Base-by-base conservation (phyloP, 1,140 invertebrate genomes). In the Ectropis grisescens region DNA sequence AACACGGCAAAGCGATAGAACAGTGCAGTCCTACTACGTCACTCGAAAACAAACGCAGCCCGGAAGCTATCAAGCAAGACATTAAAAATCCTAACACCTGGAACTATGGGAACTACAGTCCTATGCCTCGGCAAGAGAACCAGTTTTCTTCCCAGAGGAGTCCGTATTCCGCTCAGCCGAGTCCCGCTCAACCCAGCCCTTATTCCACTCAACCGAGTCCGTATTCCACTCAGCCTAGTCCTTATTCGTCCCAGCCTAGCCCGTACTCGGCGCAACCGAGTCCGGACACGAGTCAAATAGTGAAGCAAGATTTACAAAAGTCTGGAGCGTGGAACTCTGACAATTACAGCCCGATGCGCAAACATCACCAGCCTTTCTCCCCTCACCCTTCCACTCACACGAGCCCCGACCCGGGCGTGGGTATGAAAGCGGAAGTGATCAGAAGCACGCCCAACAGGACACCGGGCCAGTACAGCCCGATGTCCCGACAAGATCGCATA, bases 121-220 rank as follows among this genome's bases (percentile, higher is more conserved):
- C 82, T 1, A 78, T 82, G 71, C 57, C 76, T 2, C 58, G 74
- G 25, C 75, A 82, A 33, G 79, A 82, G 7, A 62, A 47, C 33
- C 71, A 74, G 19, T 79, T 72, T 33, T 69, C 76, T 2, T 75
- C 78, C 1, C 76, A 82, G 36, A 57, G 72, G 31, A 80, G 78
- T 38, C 75, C 78, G 1, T 81, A 80, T 39, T 82, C 81, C 0
- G 67, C 81, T 11, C 81, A 83, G 44, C 81, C 79, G n/a, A 83
- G 81, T 44, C 81, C 81, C 6, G 74, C 71, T 16, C 75, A 79
- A 32, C 71, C 75, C 10, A 82, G 78, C 39, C 78, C 80, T 0
- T 80, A 78, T 30, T 75, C 74, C 0, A 71, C 72, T 1, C 78
- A 79, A 29, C 76, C 74, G 4, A 83, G 81, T 35, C 81, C 81